phyloP scores from a whole-genome alignment of 2,797 vertebrate genomes.

The Falco biarmicus region DNA sequence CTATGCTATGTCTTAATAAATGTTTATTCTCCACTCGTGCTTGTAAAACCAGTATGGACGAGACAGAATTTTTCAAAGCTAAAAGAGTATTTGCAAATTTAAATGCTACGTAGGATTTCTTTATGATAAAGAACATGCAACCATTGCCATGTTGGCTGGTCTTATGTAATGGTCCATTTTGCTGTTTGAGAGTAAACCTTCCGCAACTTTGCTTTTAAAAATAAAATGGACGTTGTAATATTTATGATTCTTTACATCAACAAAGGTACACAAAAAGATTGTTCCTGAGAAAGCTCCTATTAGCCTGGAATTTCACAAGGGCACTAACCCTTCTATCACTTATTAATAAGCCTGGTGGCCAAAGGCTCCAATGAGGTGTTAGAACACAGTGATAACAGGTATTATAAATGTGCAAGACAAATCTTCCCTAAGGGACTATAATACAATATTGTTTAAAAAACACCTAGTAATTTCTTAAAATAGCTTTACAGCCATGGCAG shows the following conservation, averaged over 20 bases:
- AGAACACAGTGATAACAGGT: neutral
- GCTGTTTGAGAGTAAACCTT: neutral
- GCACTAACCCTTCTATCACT: neutral
- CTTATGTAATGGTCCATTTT: neutral
- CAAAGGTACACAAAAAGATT: neutral
- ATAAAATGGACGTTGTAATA: constrained; percentile 16
- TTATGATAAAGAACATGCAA: neutral
- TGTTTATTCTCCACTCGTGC: neutral
- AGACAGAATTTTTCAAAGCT: neutral
- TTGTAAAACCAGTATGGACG: neutral
- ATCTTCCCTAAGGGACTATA: constrained; percentile 13
- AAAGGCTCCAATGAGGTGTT: neutral
- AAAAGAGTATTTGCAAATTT: neutral
- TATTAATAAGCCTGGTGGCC: constrained; percentile 8
- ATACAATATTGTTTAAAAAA: constrained; percentile 16
- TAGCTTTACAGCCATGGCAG: neutral
- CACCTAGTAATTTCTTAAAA: neutral
- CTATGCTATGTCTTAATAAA: neutral
- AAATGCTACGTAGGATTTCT: neutral
- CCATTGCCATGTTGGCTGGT: neutral
- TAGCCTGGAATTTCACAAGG: neutral
- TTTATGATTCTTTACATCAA: constrained; percentile 54
- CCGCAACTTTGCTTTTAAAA: constrained; percentile 44
- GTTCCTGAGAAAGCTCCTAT: neutral
- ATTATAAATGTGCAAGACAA: constrained; percentile 6